Evolutionary conservation across 2,797 vertebrate species (phyloP).

Genomic region (Hydrocynus forskahlii): DNA sequence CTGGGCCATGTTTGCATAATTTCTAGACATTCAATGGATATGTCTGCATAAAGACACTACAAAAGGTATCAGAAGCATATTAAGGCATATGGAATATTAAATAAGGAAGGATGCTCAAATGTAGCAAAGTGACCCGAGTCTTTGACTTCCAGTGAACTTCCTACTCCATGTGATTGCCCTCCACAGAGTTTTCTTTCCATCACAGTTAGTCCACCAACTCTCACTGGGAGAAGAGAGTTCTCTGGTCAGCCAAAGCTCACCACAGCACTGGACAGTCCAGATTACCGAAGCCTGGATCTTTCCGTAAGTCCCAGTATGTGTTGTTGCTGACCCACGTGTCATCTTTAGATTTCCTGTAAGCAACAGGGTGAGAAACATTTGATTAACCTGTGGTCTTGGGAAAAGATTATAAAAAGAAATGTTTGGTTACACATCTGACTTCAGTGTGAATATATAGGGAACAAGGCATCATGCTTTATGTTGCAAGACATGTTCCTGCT

Average conservation of each 20-base stretch:
- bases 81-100: slow-evolving; percentile 75
- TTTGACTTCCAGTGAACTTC: slow-evolving; percentile 17
- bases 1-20: slow-evolving; percentile 63
- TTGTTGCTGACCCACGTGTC: slow-evolving; percentile 94
- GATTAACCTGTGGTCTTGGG: background rate
- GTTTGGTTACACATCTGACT: too few relatives aligned
- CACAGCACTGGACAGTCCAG: slow-evolving; percentile 88
- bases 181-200: slow-evolving; percentile 1
- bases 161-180: background rate
- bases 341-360: slow-evolving; percentile 85
- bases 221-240: background rate
- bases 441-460: too few relatives aligned
- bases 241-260: slow-evolving; percentile 74
- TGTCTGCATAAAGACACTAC: slow-evolving; percentile 72
- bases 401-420: background rate
- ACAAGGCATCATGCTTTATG: too few relatives aligned
- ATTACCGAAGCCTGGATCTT: slow-evolving; percentile 86
- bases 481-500: too few relatives aligned
- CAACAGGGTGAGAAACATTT: slow-evolving; percentile 17
- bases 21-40: slow-evolving; percentile 67
- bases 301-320: slow-evolving; percentile 91
- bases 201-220: slow-evolving; percentile 20
- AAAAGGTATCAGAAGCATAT: slow-evolving; percentile 70
- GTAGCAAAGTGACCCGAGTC: slow-evolving; percentile 22
- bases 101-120: slow-evolving; percentile 46